Evolutionary conservation across 2,113 vertebrate genomes (phyloP).

Genomic region (Platichthys stellatus): DNA sequence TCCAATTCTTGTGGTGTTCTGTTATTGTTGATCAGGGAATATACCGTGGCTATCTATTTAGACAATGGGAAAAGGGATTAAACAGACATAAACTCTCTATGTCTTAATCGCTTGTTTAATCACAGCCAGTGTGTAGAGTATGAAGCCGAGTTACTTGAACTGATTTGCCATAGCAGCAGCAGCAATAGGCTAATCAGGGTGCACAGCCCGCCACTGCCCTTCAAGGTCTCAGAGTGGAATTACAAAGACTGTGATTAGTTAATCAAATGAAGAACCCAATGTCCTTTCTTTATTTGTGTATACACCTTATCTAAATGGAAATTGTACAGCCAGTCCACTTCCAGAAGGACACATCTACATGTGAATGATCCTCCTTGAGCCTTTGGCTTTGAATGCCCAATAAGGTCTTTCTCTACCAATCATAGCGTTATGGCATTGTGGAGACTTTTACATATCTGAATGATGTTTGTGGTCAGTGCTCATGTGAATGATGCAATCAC

Average conservation of each 20-base stretch:
- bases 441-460: slow-evolving; percentile 69
- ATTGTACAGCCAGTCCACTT: slow-evolving; percentile 75
- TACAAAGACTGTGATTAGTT: slow-evolving; percentile 86
- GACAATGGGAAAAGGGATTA: slow-evolving; percentile 72
- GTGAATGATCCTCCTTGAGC: slow-evolving; percentile 76
- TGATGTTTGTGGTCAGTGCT: slow-evolving; percentile 66
- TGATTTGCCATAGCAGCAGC: slow-evolving; percentile 74
- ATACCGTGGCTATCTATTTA: slow-evolving; percentile 55
- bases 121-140: slow-evolving; percentile 67
- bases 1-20: slow-evolving; percentile 63
- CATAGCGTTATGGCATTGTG: slow-evolving; percentile 70
- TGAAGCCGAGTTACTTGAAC: slow-evolving; percentile 73
- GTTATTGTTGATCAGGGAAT: slow-evolving; percentile 71
- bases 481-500: slow-evolving; percentile 74
- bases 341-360: slow-evolving; percentile 79
- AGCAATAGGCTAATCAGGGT: slow-evolving; percentile 79
- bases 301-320: slow-evolving; percentile 81
- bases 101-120: slow-evolving; percentile 78
- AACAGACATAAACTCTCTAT: slow-evolving; percentile 67
- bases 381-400: slow-evolving; percentile 61
- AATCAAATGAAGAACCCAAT: slow-evolving; percentile 82
- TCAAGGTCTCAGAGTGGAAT: slow-evolving; percentile 76
- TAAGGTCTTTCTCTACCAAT: slow-evolving; percentile 76
- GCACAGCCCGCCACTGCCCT: slow-evolving; percentile 65
- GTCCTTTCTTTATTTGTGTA: slow-evolving; percentile 77